Evolutionary conservation across 2,888 invertebrate species (phyloP).

Genomic region (Dryococelus australis): DNA sequence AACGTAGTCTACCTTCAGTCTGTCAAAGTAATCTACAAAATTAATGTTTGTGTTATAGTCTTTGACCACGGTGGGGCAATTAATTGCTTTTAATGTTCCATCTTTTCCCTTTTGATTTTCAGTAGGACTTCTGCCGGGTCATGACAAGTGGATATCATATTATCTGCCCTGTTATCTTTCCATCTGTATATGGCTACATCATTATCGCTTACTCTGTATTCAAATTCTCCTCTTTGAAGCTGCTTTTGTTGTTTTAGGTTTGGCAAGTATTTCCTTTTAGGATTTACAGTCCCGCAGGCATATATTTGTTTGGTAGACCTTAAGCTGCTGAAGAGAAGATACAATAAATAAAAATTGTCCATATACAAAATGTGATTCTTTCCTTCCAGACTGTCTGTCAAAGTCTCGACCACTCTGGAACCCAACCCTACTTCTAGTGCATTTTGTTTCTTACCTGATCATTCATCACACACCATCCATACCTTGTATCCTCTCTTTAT

Average conservation of each 20-base stretch:
- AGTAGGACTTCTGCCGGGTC: conserved; percentile 13
- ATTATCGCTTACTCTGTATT: neutral
- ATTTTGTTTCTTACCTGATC: too few species aligned
- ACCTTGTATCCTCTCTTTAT: neutral
- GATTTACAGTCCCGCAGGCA: conserved; percentile 6
- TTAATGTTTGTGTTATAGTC: neutral
- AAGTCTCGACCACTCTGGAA: neutral
- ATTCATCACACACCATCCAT: neutral
- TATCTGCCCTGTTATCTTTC: conserved; percentile 19
- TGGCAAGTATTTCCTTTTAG: too few species aligned
- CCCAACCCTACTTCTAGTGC: neutral
- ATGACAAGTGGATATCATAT: conserved; percentile 9
- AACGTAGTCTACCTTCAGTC: neutral
- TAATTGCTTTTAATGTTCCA: neutral
- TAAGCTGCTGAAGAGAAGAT: neutral
- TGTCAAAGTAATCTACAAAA: neutral
- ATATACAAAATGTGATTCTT: neutral
- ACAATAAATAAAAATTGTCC: conserved; percentile 21
- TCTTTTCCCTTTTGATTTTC: neutral
- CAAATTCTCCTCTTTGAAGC: conserved; percentile 24
- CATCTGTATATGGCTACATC: conserved; percentile 18
- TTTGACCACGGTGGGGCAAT: neutral
- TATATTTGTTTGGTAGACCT: neutral
- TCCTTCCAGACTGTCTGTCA: neutral
- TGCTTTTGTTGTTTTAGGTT: conserved; percentile 8